Conservation (phyloP, 1,140 invertebrate genomes). For the Panagrolaimus sp. region DNA sequence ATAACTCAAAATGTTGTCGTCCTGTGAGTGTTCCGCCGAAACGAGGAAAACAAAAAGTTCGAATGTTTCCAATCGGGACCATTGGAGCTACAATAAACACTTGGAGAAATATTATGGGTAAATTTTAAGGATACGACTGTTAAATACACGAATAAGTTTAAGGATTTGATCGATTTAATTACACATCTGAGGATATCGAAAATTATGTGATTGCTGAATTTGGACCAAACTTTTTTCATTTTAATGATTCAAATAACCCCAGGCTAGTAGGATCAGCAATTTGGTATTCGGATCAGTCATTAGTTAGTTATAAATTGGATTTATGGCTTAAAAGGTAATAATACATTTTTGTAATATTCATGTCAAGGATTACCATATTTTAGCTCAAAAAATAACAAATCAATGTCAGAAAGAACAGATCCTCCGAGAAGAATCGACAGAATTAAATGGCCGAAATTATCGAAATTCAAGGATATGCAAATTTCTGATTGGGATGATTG, state of each 20-base stretch:
- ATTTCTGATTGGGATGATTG: too few relatives aligned
- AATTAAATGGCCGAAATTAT: not conserved
- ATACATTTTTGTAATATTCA: not conserved
- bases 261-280: not conserved
- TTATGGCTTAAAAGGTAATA: not conserved
- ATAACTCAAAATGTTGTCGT: not conserved
- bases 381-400: not conserved
- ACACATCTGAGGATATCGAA: not conserved
- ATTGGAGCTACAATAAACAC: not conserved
- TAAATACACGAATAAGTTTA: too few relatives aligned
- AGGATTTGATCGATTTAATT: not conserved
- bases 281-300: conserved; percentile 4
- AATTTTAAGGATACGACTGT: not conserved
- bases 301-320: conserved; percentile 5
- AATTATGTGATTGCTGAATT: not conserved
- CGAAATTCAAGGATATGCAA: not conserved
- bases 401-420: not conserved
- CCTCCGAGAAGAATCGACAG: not conserved
- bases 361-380: not conserved
- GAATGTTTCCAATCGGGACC: not conserved
- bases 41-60: not conserved
- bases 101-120: conserved; percentile 11
- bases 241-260: not conserved
- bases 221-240: not conserved
- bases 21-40: not conserved